A percentile compares a stretch with the other conserved stretches of the same genome.
These are phyloP conservation scores for Channa argus DNA, from an alignment of 2,113 vertebrate genomes.

Conservation along the genomic window DNA sequence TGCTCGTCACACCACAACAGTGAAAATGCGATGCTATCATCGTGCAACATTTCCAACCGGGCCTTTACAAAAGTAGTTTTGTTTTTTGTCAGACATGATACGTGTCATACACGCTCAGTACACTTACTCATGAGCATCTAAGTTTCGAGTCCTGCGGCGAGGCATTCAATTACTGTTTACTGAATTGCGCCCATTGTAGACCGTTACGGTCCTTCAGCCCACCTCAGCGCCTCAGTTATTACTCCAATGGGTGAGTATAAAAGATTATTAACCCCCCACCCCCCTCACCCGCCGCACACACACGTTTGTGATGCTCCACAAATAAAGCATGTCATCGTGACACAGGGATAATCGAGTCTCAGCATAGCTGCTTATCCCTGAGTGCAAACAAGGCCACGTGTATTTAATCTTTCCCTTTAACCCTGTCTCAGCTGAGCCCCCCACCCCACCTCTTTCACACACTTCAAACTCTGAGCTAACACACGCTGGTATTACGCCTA, in stretches of 20 bases:
- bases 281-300: constrained; percentile 19
- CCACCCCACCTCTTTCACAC: constrained; percentile 11
- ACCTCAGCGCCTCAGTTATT: constrained; percentile 3
- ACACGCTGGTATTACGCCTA: constrained; percentile 68
- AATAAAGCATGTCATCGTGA: constrained; percentile 55
- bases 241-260: constrained; percentile 43
- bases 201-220: neutral
- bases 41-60: neutral
- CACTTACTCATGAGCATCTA: constrained; percentile 43
- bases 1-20: neutral
- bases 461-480: constrained; percentile 89
- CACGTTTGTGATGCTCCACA: constrained; percentile 25
- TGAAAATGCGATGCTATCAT: neutral
- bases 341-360: constrained; percentile 55
- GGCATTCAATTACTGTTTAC: constrained; percentile 34
- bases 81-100: constrained; percentile 43
- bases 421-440: constrained; percentile 38
- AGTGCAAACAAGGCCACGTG: constrained; percentile 68
- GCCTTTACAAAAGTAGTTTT: constrained; percentile 4
- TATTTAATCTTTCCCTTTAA: constrained; percentile 66
- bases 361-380: constrained; percentile 56
- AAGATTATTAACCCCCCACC: constrained; percentile 60
- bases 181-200: constrained; percentile 35
- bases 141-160: constrained; percentile 32
- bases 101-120: constrained; percentile 27